phyloP scores from a whole-genome alignment of 2,888 invertebrate genomes.

The Hypomecis atomaria region DNA sequence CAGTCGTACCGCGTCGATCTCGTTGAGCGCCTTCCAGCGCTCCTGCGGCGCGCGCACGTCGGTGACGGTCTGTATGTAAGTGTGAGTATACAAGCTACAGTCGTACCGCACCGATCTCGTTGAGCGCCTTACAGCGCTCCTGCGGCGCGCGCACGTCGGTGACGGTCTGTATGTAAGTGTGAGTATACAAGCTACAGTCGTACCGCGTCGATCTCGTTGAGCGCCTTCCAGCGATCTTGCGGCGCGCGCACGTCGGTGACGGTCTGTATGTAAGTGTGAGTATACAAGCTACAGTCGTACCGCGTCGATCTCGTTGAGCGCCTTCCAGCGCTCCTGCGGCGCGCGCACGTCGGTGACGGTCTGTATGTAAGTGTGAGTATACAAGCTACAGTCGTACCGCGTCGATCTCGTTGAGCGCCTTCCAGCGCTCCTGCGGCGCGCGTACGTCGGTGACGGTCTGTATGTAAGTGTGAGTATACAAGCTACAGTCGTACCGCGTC shows the following conservation, averaged over 20 bases:
- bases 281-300: no score
- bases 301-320: conserved; percentile 99
- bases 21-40: conserved; percentile 99
- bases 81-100: no score
- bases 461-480: no score
- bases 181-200: no score
- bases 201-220: conserved; percentile 99
- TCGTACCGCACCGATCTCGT: conserved; percentile 97
- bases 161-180: no score
- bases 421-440: conserved; percentile 99
- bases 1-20: conserved; percentile 96
- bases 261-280: no score
- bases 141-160: conserved; percentile 95
- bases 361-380: no score
- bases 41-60: conserved; percentile 97
- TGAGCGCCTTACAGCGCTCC: conserved; percentile 99
- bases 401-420: conserved; percentile 99
- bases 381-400: conserved; percentile 92
- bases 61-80: conserved; percentile 94
- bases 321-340: conserved; percentile 99
- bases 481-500: conserved; percentile 94
- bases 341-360: conserved; percentile 95
- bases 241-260: conserved; percentile 95
- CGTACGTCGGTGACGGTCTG: conserved; percentile 94
- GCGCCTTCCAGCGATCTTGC: conserved; percentile 99